These are phyloP conservation scores for Syritta pipiens DNA, from an alignment of 2,888 invertebrate species.

Conservation along the genomic window DNA sequence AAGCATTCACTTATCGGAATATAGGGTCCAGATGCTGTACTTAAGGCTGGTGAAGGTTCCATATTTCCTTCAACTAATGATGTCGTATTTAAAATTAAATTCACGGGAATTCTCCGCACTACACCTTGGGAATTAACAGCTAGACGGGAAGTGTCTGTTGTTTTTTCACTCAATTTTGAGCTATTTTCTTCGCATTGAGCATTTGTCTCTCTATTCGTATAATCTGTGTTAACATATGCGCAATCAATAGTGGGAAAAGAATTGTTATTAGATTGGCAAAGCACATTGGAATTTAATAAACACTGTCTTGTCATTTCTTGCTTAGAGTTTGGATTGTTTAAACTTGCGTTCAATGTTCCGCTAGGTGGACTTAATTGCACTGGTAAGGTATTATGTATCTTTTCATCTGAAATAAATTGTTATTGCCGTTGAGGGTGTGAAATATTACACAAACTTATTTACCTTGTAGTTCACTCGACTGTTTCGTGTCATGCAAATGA, in stretches of 20 bases:
- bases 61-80: conserved; percentile 75
- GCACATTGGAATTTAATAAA: conserved; percentile 23
- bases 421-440: no score
- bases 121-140: conserved; percentile 75
- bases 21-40: conserved; percentile 88
- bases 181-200: conserved; percentile 16
- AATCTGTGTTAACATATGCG: conserved; percentile 78
- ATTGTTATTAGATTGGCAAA: conserved; percentile 29
- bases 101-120: conserved; percentile 78
- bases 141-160: conserved; percentile 40
- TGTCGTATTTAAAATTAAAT: conserved; percentile 77
- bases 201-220: conserved; percentile 77
- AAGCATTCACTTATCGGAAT: conserved; percentile 96
- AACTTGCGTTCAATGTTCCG: conserved; percentile 73
- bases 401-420: conserved; percentile 34
- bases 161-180: conserved; percentile 12
- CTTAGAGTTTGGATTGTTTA: conserved; percentile 71
- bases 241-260: conserved; percentile 72
- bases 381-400: conserved; percentile 1
- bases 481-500: conserved; percentile 85
- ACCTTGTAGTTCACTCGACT: conserved; percentile 76
- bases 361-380: conserved; percentile 71
- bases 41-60: conserved; percentile 83
- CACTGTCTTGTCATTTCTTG: conserved; percentile 43
- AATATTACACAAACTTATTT: conserved; percentile 31